Evolutionary conservation across 2,113 vertebrate species (phyloP), one percentile per base, ranked within the genome.

Genomic region (Holacanthus passer): DNA sequence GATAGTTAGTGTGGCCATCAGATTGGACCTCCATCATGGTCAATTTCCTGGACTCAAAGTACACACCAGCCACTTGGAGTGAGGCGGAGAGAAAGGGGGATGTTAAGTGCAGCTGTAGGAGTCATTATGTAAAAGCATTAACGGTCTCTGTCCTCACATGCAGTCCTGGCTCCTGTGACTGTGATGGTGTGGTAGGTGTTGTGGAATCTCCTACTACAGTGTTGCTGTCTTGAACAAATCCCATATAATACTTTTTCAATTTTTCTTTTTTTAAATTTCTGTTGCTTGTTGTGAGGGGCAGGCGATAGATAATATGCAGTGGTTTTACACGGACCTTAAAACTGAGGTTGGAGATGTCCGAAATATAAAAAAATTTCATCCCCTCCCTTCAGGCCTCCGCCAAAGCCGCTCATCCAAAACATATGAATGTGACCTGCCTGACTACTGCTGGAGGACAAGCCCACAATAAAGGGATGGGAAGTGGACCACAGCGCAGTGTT

Each of bases 111-210:
- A 73, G 79, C 66, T 80, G 75, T 75, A 84, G 70, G 64, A 81
- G 84, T 78, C 70, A 52, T 83, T 75, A 90, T 72, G 79, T 87
- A 87, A 87, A 84, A 10, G 70, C 73, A 77, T 66, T 77, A 72
- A 73, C 12, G 11, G 64, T 37, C 56, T 76, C 27, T 53, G 24
- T 79, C 43, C 39, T 67, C 48, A 79, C 60, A 39, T 60, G 64
- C 13, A 62, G 59, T 59, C 71, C 53, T 24, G 47, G 83, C 72
- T 68, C 35, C 29, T 67, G 62, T 55, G 48, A 81, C 52, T 48
- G 39, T 70, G 48, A 75, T 45, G 47, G 53, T 48, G 71, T 27
- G 75, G 66, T 70, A 43, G 65, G 72, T 83, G 77, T 70, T 63
- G 76, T 75, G 63, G 29, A 66, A 76, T 17, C 68, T 84, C 73